A percentile compares a stretch with the other conserved stretches of the same genome.
phyloP scores from a whole-genome alignment of 2,888 invertebrate species.

The Diaperis boleti region DNA sequence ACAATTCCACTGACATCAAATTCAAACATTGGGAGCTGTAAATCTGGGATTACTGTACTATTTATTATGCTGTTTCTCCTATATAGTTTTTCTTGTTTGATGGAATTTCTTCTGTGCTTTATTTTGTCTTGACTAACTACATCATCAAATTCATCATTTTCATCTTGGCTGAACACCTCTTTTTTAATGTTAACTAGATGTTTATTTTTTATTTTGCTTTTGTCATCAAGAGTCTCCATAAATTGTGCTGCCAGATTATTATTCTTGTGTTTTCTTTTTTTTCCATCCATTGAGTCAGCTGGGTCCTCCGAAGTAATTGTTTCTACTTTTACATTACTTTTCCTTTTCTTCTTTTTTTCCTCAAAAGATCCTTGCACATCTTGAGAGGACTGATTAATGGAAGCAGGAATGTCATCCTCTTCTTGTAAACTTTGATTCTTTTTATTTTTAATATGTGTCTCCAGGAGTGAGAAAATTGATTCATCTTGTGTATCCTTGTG shows the following conservation, averaged over 20 bases:
- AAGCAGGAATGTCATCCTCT: not conserved
- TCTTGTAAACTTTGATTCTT: not conserved
- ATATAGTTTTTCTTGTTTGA: slow-evolving; percentile 2
- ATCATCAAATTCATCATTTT: not conserved
- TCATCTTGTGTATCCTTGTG: slow-evolving; percentile 3
- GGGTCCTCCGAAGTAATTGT: not conserved
- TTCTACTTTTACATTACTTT: not conserved
- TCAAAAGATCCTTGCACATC: not conserved
- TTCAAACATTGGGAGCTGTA: slow-evolving; percentile 31
- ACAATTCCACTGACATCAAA: slow-evolving; percentile 33
- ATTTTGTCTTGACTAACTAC: no score
- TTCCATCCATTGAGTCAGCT: not conserved
- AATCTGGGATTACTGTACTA: slow-evolving; percentile 40
- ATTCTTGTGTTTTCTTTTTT: not conserved
- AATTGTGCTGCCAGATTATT: not conserved
- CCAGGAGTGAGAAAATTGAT: slow-evolving; percentile 13
- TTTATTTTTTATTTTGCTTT: not conserved
- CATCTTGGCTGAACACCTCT: not conserved
- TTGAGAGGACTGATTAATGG: not conserved
- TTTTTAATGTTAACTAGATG: not conserved
- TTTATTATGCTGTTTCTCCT: slow-evolving; percentile 19
- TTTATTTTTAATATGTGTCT: slow-evolving; percentile 8
- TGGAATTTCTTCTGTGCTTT: not conserved
- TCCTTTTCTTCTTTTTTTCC: not conserved
- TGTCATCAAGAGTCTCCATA: not conserved